Base-by-base conservation (phyloP, 2,797 vertebrate genomes). In the Macrochelys suwanniensis region DNA sequence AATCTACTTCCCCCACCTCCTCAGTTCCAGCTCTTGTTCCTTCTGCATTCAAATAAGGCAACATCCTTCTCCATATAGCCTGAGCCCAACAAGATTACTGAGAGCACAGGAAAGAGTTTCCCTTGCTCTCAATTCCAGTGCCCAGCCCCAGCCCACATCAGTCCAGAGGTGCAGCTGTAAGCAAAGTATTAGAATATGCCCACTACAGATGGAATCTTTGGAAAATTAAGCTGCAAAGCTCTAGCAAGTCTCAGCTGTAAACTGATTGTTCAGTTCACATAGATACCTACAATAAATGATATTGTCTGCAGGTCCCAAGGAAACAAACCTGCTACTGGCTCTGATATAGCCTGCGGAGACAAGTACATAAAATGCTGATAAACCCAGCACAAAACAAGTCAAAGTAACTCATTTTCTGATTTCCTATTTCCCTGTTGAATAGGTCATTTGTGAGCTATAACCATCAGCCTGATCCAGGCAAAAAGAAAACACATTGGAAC, bases 181-280 rank as follows among this genome's bases (percentile, higher is more conserved):
- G 11, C 16, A n/a, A n/a, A 65, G 31, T 65, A 65, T 65, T 65
- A 65, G 31, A 65, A 33, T 16, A n/a, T 65, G 59, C 15, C 61
- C 61, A 65, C 33, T 65, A 65, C 33, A 65, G 33, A 65, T 65
- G 61, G 61, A 65, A 65, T 65, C 33, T 19, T 33, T 65, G 61
- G 61, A 4, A 65, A 65, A 65, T n/a, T 7, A 19, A 65, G 33
- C 61, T n/a, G 31, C 61, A 65, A 65, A 65, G 61, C 16, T 65
- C 33, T n/a, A 65, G 16, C 61, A 8, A 33, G 33, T n/a, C 82
- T 92, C 90, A 74, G 28, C 49, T 93, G 93, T 95, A 90, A 96
- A 91, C 53, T 96, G 23, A 94, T 95, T 96, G 91, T 97, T 97
- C 92, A 94, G 93, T 93, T 96, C 91, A 96, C 96, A 96, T 94